Evolutionary conservation across 2,113 vertebrate genomes (phyloP).

Genomic region (Osmerus mordax): DNA sequence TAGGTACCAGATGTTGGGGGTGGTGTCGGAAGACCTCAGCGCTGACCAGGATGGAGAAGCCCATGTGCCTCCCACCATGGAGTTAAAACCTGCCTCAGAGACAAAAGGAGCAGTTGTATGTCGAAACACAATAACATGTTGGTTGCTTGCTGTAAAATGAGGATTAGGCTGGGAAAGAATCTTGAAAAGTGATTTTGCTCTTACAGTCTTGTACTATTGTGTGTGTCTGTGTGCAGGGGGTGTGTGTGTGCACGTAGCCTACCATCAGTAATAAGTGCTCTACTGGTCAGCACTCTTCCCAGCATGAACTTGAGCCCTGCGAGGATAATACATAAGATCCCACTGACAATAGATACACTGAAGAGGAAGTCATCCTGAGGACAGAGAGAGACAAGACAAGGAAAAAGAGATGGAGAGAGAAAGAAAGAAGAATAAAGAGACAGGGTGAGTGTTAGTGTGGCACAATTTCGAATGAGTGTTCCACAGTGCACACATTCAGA

Average conservation of each 20-base stretch:
- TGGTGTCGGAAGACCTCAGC: constrained; percentile 93
- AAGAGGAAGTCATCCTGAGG: constrained; percentile 92
- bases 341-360: constrained; percentile 93
- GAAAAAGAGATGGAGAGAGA: background rate
- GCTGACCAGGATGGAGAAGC: constrained; percentile 95
- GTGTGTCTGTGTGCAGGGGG: background rate
- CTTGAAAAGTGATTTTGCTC: too few species aligned
- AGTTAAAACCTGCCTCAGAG: constrained; percentile 86
- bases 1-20: constrained; percentile 87
- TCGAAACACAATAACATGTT: background rate
- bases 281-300: constrained; percentile 92
- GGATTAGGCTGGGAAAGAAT: background rate
- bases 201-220: background rate
- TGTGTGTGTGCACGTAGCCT: constrained; percentile 45
- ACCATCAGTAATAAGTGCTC: constrained; percentile 96
- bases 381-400: constrained; percentile 11
- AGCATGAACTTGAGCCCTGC: constrained; percentile 94
- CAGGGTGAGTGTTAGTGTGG: background rate
- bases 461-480: background rate
- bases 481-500: background rate
- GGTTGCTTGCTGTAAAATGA: background rate
- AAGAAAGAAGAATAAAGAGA: background rate
- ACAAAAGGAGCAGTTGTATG: background rate
- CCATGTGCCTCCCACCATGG: constrained; percentile 91
- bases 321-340: constrained; percentile 85